Conservation (phyloP, 2,888 invertebrate genomes). For the Tachina lurida region DNA sequence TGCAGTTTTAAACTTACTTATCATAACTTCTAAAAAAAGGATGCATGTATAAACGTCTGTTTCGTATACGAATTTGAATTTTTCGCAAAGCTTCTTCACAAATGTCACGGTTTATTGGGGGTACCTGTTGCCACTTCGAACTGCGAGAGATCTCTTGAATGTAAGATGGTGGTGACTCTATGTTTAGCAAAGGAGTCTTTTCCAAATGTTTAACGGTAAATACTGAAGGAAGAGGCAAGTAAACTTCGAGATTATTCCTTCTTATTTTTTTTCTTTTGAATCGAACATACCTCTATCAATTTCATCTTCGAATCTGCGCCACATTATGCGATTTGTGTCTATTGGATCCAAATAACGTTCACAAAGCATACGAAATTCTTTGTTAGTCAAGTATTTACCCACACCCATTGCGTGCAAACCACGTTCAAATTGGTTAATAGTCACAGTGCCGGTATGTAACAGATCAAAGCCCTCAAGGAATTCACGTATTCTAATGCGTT, state of each 20-base stretch:
- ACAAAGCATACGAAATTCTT: conserved; percentile 87
- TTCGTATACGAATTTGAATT: conserved; percentile 85
- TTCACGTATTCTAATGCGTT: conserved; percentile 86
- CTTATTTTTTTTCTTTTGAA: conserved; percentile 22
- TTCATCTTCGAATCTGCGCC: conserved; percentile 91
- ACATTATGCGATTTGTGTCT: conserved; percentile 87
- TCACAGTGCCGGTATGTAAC: conserved; percentile 87
- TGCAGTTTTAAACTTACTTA: conserved; percentile 83
- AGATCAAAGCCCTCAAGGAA: conserved; percentile 90
- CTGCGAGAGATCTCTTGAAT: conserved; percentile 84
- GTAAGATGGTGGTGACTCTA: conserved; percentile 85
- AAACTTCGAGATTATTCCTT: background rate
- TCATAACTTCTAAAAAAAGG: conserved; percentile 89
- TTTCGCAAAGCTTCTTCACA: conserved; percentile 87
- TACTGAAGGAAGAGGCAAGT: conserved; percentile 81
- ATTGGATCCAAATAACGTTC: conserved; percentile 89
- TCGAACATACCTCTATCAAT: conserved; percentile 86
- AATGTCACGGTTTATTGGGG: conserved; percentile 82
- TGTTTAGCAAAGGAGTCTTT: conserved; percentile 86
- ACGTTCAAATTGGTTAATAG: conserved; percentile 88
- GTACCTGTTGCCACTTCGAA: conserved; percentile 83
- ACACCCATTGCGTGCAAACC: conserved; percentile 88
- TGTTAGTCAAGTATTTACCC: conserved; percentile 85
- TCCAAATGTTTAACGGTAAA: conserved; percentile 87
- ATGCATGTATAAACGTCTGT: conserved; percentile 86